Base-by-base conservation (phyloP, 2,113 vertebrate species). In the Gymnarchus niloticus region DNA sequence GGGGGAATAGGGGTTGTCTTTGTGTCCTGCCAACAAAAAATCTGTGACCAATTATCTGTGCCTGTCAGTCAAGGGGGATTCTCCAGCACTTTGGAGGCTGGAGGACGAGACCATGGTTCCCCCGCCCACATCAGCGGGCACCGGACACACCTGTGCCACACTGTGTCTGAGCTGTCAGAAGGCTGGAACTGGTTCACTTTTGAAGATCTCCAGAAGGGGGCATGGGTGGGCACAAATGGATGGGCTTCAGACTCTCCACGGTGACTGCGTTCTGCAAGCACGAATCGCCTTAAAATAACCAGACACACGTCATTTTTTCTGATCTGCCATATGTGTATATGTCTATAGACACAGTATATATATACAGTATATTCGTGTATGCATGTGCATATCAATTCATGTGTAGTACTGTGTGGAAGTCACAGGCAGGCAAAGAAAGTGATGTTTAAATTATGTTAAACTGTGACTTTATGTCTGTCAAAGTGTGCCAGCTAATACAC, bases 11-110 rank as follows among this genome's bases (percentile, higher is more conserved):
- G 92, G 92, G 91, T 91, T 93, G 90, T 90, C 91, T 94, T 95
- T 94, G 94, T 95, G 89, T 91, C 87, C 90, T 90, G 88, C 92
- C 91, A 91, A 92, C 89, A 94, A 89, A 81, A 94, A 94, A 95
- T 94, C 92, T 95, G 95, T 92, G 92, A 94, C 93, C 93, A 94
- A 95, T 95, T 95, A 95, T 95, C 91, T 93, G 88, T 92, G 92
- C 93, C 93, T 93, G 90, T 92, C 89, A 92, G 89, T 90, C 89
- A 92, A 91, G 87, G 90, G 91, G 88, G 92, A 89, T 92, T 92
- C 88, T 90, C 88, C 81, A 87, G 89, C 86, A 88, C 85, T 90
- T 88, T 91, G 88, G 85, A 87, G 83, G 48, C 33, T 17, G 54
- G 21, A 19, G 28, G 80, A 17, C 84, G 85, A 44, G 84, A 10